phyloP scores from a whole-genome alignment of 2,888 invertebrate species.

The Altica lythri region DNA sequence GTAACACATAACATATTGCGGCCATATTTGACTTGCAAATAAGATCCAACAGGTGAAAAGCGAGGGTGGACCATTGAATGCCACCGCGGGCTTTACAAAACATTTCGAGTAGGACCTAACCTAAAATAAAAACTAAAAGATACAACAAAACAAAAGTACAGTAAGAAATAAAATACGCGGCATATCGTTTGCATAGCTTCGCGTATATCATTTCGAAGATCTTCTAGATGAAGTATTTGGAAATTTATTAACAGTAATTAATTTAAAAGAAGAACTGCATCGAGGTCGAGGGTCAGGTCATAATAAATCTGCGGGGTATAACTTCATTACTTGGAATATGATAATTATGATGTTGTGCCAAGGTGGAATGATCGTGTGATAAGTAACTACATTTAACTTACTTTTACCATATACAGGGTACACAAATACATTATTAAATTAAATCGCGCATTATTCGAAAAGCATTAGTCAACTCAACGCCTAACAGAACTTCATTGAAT shows the following conservation, averaged over 20 bases:
- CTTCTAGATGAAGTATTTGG: constrained; percentile 37
- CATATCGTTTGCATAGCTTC: constrained; percentile 25
- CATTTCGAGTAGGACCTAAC: constrained; percentile 29
- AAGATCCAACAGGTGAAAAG: constrained; percentile 51
- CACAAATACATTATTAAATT: too few relatives aligned
- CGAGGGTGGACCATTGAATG: constrained; percentile 48
- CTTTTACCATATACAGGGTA: too few relatives aligned
- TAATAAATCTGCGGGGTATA: constrained; percentile 32
- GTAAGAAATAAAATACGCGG: constrained; percentile 20
- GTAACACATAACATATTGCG: constrained; percentile 40
- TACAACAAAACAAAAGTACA: neutral
- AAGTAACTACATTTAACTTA: constrained; percentile 3
- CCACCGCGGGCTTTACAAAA: constrained; percentile 41
- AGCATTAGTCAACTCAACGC: too few relatives aligned
- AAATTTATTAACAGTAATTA: constrained; percentile 40
- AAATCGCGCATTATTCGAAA: neutral
- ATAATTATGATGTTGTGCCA: constrained; percentile 13
- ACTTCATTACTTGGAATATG: constrained; percentile 22
- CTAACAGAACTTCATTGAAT: too few relatives aligned
- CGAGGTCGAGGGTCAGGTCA: constrained; percentile 32
- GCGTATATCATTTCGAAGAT: constrained; percentile 38
- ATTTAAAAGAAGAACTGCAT: constrained; percentile 35
- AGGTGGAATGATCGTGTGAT: constrained; percentile 1
- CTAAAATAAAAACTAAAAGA: constrained; percentile 27
- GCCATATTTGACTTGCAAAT: constrained; percentile 49